A percentile compares a stretch with the other conserved stretches of the same genome.
Evolutionary conservation across 2,888 invertebrate species (phyloP).

Genomic region (Belgica antarctica): DNA sequence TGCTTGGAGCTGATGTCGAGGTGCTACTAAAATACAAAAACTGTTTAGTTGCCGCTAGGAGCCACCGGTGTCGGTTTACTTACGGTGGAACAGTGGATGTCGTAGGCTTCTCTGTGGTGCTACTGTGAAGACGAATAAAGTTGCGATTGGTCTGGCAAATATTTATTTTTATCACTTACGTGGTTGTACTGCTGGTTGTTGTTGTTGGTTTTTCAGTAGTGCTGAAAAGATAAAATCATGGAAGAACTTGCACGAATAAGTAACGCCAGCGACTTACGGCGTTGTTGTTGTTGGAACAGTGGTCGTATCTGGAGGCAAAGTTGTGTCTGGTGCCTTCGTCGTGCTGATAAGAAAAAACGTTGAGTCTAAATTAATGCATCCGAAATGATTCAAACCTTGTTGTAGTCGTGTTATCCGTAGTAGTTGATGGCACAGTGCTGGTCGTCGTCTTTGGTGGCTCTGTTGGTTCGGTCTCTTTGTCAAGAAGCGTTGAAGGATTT

Average conservation of each 20-base stretch:
- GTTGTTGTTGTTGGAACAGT: constrained; percentile 5
- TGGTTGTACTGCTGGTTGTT: background rate
- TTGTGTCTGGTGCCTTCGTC: background rate
- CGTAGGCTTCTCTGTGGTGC: background rate
- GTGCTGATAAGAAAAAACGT: too few relatives aligned
- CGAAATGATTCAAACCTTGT: background rate
- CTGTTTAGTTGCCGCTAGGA: background rate
- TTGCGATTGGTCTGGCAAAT: background rate
- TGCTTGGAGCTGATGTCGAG: background rate
- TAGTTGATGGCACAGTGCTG: background rate
- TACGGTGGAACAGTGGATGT: background rate
- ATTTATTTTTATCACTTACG: background rate
- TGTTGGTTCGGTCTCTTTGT: background rate
- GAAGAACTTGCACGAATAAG: background rate
- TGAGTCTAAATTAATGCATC: background rate
- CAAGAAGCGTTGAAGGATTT: too few relatives aligned
- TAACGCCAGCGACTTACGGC: constrained; percentile 4
- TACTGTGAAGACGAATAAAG: background rate
- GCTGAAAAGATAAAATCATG: background rate
- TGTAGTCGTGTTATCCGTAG: constrained; percentile 1
- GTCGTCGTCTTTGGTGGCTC: background rate
- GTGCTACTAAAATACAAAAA: background rate
- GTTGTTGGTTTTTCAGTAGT: background rate
- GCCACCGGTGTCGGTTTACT: background rate
- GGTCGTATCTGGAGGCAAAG: background rate